Evolutionary conservation across 2,113 vertebrate species (phyloP).

Genomic region (Hepsetus odoe): DNA sequence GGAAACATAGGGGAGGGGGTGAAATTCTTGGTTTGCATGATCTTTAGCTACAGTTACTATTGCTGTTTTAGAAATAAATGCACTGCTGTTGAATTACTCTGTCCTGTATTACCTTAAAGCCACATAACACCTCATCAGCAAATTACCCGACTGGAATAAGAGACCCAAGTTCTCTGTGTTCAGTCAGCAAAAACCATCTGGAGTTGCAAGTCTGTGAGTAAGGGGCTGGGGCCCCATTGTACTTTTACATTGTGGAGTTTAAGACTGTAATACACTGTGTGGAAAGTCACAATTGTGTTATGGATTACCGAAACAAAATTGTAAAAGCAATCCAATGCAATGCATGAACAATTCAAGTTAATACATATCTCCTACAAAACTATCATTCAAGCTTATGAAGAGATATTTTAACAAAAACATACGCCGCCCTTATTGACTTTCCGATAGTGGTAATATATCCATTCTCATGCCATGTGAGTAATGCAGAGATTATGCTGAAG

Average conservation of each 20-base stretch:
- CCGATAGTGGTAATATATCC: background rate
- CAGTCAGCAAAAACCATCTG: conserved; percentile 15
- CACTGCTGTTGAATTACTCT: conserved; percentile 23
- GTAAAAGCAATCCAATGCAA: conserved; percentile 48
- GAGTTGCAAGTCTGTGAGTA: conserved; percentile 13
- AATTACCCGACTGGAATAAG: conserved; percentile 17
- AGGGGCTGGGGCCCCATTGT: background rate
- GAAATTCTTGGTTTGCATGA: no score
- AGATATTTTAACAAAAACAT: background rate
- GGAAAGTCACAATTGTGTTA: conserved; percentile 28
- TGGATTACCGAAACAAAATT: conserved; percentile 43
- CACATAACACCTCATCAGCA: conserved; percentile 45
- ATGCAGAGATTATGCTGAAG: conserved; percentile 48
- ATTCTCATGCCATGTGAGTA: conserved; percentile 15
- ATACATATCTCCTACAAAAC: background rate
- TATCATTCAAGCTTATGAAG: background rate
- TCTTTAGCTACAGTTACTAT: no score
- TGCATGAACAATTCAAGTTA: conserved; percentile 3
- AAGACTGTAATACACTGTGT: conserved; percentile 26
- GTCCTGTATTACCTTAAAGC: conserved; percentile 20
- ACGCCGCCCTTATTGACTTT: background rate
- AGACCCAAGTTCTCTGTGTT: conserved; percentile 2
- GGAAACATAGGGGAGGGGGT: background rate
- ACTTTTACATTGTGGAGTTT: conserved; percentile 24
- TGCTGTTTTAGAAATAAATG: background rate